Evolutionary conservation across 30 jellyfish, hydroid and myxozoan species (phyloP).

Genomic region (Clytia hemisphaerica): DNA sequence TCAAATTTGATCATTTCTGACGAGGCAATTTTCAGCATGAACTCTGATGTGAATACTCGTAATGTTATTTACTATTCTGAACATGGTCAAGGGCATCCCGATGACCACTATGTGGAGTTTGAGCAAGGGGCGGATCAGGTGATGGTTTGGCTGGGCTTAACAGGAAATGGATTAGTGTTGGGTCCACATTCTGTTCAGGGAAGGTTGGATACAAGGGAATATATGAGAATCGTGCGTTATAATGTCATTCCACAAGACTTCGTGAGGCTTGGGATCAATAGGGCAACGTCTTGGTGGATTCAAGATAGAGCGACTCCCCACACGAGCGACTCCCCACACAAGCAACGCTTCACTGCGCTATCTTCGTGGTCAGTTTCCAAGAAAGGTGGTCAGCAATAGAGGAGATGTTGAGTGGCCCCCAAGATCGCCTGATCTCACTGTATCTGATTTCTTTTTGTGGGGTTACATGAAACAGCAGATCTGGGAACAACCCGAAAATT

Average conservation of each 20-base stretch:
- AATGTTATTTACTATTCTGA: neutral
- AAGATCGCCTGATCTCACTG: too few relatives aligned
- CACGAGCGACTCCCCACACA: neutral
- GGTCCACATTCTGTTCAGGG: conserved; percentile 13
- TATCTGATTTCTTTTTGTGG: too few relatives aligned
- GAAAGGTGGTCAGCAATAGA: too few relatives aligned
- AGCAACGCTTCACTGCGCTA: neutral
- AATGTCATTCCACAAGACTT: neutral
- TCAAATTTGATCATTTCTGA: neutral
- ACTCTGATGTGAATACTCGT: neutral
- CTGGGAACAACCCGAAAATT: too few relatives aligned
- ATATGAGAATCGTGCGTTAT: neutral
- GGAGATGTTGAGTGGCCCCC: too few relatives aligned
- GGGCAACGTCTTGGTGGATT: neutral
- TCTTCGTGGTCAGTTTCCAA: too few relatives aligned
- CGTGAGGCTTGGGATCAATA: neutral
- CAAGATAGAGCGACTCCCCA: conserved; percentile 4
- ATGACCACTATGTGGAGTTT: conserved; percentile 1
- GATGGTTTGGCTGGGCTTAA: neutral
- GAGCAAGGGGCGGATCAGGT: neutral
- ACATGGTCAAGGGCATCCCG: conserved; percentile 2
- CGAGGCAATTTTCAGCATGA: too few relatives aligned
- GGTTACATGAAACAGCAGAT: too few relatives aligned
- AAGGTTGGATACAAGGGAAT: neutral
- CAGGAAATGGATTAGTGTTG: neutral